Conservation (phyloP, 2,888 invertebrate species). For the Rhagophthalmus giganteus region DNA sequence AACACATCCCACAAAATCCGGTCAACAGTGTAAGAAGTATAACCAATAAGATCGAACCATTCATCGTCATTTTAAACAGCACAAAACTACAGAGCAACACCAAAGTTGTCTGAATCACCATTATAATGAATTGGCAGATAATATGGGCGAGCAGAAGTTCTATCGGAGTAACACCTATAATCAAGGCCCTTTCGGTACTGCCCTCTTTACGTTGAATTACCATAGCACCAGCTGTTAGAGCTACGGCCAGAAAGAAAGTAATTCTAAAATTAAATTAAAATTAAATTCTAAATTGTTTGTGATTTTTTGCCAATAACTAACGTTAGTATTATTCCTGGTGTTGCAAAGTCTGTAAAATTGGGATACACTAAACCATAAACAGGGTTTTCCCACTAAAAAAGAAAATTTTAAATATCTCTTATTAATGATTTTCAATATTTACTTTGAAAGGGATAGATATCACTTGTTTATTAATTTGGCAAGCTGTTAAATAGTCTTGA, state of each 20-base stretch:
- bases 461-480: slow-evolving; percentile 67
- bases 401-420: not conserved
- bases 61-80: slow-evolving; percentile 75
- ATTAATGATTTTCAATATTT: slow-evolving; percentile 43
- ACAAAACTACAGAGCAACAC: slow-evolving; percentile 79
- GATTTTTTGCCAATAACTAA: slow-evolving; percentile 55
- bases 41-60: slow-evolving; percentile 76
- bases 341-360: slow-evolving; percentile 92
- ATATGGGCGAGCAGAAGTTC: slow-evolving; percentile 89
- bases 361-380: slow-evolving; percentile 76
- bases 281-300: not conserved
- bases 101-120: slow-evolving; percentile 79
- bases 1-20: slow-evolving; percentile 92
- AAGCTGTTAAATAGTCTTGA: slow-evolving; percentile 63
- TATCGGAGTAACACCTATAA: slow-evolving; percentile 78
- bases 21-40: slow-evolving; percentile 75
- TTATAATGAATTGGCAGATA: slow-evolving; percentile 82
- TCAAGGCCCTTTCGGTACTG: slow-evolving; percentile 84
- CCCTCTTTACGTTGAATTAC: slow-evolving; percentile 88
- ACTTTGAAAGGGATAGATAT: slow-evolving; percentile 66
- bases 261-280: slow-evolving; percentile 62
- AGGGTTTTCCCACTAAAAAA: slow-evolving; percentile 66
- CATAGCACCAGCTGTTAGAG: slow-evolving; percentile 88
- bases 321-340: slow-evolving; percentile 90
- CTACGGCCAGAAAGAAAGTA: slow-evolving; percentile 91